phyloP scores from a whole-genome alignment of 2,888 invertebrate species.

The Eupithecia dodoneata region DNA sequence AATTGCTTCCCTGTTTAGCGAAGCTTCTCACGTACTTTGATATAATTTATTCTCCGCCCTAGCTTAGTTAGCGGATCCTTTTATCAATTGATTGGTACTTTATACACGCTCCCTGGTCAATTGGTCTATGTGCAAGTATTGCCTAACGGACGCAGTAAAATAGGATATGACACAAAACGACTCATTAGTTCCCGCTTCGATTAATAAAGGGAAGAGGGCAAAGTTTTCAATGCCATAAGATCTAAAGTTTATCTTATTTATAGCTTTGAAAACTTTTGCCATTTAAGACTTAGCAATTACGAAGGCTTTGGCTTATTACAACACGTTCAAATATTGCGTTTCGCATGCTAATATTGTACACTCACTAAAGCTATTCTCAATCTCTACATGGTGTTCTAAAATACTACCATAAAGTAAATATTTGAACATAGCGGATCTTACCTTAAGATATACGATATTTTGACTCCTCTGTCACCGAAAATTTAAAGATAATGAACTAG shows the following conservation, averaged over 20 bases:
- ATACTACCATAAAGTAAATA: slow-evolving; percentile 4
- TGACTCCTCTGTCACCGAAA: not conserved
- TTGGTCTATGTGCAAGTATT: slow-evolving; percentile 57
- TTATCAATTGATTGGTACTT: slow-evolving; percentile 66
- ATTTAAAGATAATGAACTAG: not conserved
- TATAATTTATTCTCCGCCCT: slow-evolving; percentile 59
- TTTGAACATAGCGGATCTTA: not conserved
- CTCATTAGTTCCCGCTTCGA: slow-evolving; percentile 54
- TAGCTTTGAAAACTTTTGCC: slow-evolving; percentile 41
- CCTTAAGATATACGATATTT: not conserved
- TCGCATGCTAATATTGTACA: slow-evolving; percentile 37
- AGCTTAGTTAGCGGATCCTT: slow-evolving; percentile 51
- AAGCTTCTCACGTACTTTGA: slow-evolving; percentile 47
- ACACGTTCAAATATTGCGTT: slow-evolving; percentile 39
- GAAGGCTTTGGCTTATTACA: slow-evolving; percentile 36
- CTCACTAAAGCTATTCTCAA: slow-evolving; percentile 15
- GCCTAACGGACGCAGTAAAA: slow-evolving; percentile 66
- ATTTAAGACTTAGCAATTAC: slow-evolving; percentile 39
- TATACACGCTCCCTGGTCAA: slow-evolving; percentile 69
- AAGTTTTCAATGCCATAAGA: slow-evolving; percentile 4
- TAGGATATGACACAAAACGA: slow-evolving; percentile 78
- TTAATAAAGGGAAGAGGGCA: slow-evolving; percentile 31
- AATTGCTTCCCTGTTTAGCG: slow-evolving; percentile 55
- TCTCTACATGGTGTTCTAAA: slow-evolving; percentile 14
- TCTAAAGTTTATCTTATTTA: slow-evolving; percentile 9